Percentiles rank a stretch among this genome's conserved stretches.
Evolutionary conservation across 2,888 invertebrate species (phyloP).

Genomic region (Coremacera marginata): DNA sequence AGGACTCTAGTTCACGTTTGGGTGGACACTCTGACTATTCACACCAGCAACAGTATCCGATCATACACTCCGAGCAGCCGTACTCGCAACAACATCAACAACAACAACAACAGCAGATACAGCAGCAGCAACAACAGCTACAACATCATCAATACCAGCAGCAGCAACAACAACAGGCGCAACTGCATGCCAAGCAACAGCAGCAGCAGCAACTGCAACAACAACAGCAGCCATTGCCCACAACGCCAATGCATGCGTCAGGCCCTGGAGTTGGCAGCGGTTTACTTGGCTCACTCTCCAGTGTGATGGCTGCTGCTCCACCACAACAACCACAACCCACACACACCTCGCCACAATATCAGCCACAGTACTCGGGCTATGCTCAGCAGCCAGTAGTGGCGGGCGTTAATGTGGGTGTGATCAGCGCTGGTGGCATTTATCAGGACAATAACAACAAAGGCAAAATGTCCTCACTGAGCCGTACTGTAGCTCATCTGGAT

Average conservation of each 20-base stretch:
- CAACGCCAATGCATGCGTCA: not conserved
- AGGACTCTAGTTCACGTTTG: constrained; percentile 65
- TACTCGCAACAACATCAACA: constrained; percentile 49
- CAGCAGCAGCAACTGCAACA: constrained; percentile 50
- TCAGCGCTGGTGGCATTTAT: constrained; percentile 63
- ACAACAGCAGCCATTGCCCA: constrained; percentile 38
- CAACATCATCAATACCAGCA: constrained; percentile 45
- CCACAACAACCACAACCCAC: constrained; percentile 34
- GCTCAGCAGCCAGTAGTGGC: constrained; percentile 64
- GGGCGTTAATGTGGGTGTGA: constrained; percentile 65
- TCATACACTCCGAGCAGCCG: constrained; percentile 62
- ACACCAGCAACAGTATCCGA: constrained; percentile 66
- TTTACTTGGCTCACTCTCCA: constrained; percentile 1
- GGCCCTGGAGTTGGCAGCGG: constrained; percentile 15
- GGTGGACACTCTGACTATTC: constrained; percentile 61
- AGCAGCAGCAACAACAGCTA: constrained; percentile 47
- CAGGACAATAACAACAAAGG: constrained; percentile 52
- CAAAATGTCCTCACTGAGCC: constrained; percentile 61
- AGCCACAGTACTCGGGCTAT: constrained; percentile 65
- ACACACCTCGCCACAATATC: constrained; percentile 57
- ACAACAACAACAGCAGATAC: constrained; percentile 51
- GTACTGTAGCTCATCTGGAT: constrained; percentile 68
- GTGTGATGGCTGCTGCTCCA: constrained; percentile 28
- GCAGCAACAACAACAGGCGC: constrained; percentile 46
- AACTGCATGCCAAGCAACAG: constrained; percentile 43